Evolutionary conservation across 2,888 invertebrate species (phyloP).

Genomic region (Brachyopa scutellaris): DNA sequence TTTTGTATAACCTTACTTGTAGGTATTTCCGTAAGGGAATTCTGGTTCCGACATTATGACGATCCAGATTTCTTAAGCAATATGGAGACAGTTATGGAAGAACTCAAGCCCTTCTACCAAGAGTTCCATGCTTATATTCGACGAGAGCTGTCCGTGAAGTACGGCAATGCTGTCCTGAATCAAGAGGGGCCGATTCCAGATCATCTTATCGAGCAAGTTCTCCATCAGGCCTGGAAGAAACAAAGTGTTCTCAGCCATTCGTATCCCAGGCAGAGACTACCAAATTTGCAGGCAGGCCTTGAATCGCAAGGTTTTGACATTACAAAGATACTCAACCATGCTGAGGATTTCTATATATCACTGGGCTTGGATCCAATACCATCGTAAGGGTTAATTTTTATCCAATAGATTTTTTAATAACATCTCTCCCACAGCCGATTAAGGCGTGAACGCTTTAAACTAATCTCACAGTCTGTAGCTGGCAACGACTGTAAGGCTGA

Average conservation of each 20-base stretch:
- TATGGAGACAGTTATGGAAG: constrained; percentile 86
- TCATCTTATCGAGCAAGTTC: constrained; percentile 85
- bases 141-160: constrained; percentile 85
- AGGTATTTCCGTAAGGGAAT: constrained; percentile 46
- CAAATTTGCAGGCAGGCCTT: too few species aligned
- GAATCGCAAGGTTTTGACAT: too few species aligned
- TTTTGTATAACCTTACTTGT: neutral
- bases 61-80: constrained; percentile 86
- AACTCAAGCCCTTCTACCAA: constrained; percentile 89
- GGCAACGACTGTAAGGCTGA: constrained; percentile 67
- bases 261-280: constrained; percentile 73
- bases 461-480: constrained; percentile 48
- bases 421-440: neutral
- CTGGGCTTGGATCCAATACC: constrained; percentile 75
- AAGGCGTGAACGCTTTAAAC: too few species aligned
- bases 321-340: constrained; percentile 76
- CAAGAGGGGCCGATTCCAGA: constrained; percentile 87
- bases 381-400: constrained; percentile 18
- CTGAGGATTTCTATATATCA: constrained; percentile 79
- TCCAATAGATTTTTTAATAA: neutral
- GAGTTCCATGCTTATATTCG: constrained; percentile 91
- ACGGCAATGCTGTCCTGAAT: constrained; percentile 85
- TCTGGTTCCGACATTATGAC: constrained; percentile 80
- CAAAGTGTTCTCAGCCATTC: constrained; percentile 73
- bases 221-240: constrained; percentile 68